Evolutionary conservation across 1,140 invertebrate species (phyloP), one percentile per base, ranked within the genome.

Genomic region (Papilio polyxenes): DNA sequence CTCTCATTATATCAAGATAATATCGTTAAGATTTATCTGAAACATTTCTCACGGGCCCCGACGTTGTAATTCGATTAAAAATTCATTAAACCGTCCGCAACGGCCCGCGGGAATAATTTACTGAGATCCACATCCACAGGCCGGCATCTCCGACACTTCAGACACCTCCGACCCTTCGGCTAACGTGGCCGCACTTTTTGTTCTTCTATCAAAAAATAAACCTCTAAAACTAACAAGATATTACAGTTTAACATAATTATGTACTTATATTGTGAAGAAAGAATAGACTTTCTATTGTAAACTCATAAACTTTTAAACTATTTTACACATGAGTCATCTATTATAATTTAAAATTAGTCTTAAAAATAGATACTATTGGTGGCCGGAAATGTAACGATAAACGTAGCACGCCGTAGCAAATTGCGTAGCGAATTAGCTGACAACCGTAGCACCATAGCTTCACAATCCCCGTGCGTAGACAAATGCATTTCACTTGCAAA

Each of bases 11-110:
- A 69, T 80, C 78, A 80, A 69, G 59, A 69, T 80, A 80, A 80
- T 69, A 80, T 65, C 78, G 78, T 80, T 80, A 80, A 80, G 78
- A 80, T 80, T 80, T 90, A 89, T 87, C 86, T 87, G 85, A 76
- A 84, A 87, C 88, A 91, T 92, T 90, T 90, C 91, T 92, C 89
- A 88, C 88, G 88, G 89, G 89, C 85, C 85, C 83, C 82, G 85
- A 85, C 84, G 87, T 84, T 88, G 89, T 94, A 94, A 95, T 94
- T 94, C 91, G 92, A 94, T 95, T 95, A 94, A 94, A 95, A 94
- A 95, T 95, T 95, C 94, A 95, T 94, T 93, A 92, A 92, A 89
- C 90, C 90, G 89, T 88, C 93, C 90, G 88, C 89, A 86, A 87
- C 85, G 87, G 89, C 91, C 89, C 90, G 83, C 86, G 93, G 93